These are phyloP conservation scores for Coranthus polyacanthus DNA, from an alignment of 2,797 vertebrate species.

Conservation along the genomic window DNA sequence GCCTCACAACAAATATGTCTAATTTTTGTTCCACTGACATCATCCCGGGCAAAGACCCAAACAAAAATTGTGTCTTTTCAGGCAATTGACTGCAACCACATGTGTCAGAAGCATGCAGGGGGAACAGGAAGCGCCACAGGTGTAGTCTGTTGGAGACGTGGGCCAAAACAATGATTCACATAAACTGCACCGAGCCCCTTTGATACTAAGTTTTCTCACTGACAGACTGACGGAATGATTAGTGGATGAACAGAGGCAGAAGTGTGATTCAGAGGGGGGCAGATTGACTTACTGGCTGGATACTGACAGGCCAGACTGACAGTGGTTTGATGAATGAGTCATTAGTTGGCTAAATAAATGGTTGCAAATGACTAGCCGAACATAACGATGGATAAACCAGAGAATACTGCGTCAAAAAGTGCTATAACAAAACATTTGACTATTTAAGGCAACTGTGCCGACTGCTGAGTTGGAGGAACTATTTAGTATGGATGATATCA, in stretches of 20 bases:
- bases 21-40: slow-evolving; percentile 41
- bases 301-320: slow-evolving; percentile 37
- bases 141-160: slow-evolving; percentile 15
- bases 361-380: slow-evolving; percentile 18
- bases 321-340: slow-evolving; percentile 35
- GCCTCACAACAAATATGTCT: background rate
- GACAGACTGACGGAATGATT: slow-evolving; percentile 13
- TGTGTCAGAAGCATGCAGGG: slow-evolving; percentile 21
- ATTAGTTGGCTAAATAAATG: slow-evolving; percentile 31
- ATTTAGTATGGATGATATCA: background rate
- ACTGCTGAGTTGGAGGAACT: slow-evolving; percentile 4
- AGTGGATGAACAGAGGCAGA: slow-evolving; percentile 7
- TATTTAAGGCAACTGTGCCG: slow-evolving; percentile 21
- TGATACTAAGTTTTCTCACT: slow-evolving; percentile 13
- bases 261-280: slow-evolving; percentile 20
- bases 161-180: slow-evolving; percentile 26
- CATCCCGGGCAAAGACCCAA: slow-evolving; percentile 26
- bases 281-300: slow-evolving; percentile 34
- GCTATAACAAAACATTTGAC: slow-evolving; percentile 18
- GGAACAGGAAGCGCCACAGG: slow-evolving; percentile 48
- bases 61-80: slow-evolving; percentile 19
- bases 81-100: slow-evolving; percentile 32
- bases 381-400: slow-evolving; percentile 15
- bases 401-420: slow-evolving; percentile 11
- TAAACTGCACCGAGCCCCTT: slow-evolving; percentile 21